These are phyloP conservation scores for Corythornis vintsioides DNA, from an alignment of 2,113 vertebrate genomes.

Conservation along the genomic window DNA sequence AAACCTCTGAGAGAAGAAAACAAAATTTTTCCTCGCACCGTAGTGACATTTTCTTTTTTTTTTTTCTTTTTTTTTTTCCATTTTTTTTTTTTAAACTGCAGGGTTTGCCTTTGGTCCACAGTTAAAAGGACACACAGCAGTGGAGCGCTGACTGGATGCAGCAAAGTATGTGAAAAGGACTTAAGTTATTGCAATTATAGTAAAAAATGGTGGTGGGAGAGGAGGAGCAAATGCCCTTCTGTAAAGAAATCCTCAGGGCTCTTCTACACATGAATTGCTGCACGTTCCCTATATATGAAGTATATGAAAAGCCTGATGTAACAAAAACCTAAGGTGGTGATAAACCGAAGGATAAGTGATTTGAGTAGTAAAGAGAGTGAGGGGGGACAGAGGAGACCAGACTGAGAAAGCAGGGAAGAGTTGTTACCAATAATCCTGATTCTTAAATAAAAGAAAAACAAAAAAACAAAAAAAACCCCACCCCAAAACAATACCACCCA, in stretches of 20 bases:
- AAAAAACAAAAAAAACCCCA: not conserved
- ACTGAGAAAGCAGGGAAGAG: constrained; percentile 56
- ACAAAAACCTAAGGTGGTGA: constrained; percentile 57
- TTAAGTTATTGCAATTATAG: constrained; percentile 84
- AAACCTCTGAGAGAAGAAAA: no score
- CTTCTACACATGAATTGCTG: constrained; percentile 54
- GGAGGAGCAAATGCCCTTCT: constrained; percentile 63
- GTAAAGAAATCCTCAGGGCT: constrained; percentile 67
- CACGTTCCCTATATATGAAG: constrained; percentile 69
- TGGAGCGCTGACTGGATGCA: constrained; percentile 72
- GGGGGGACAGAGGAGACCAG: constrained; percentile 37
- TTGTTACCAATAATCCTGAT: constrained; percentile 77
- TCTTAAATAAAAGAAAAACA: constrained; percentile 39
- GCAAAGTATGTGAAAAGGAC: constrained; percentile 74
- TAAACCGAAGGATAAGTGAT: constrained; percentile 42
- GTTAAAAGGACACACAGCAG: constrained; percentile 80
- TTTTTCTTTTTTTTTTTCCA: not conserved
- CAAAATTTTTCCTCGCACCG: no score
- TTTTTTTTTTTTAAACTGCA: constrained; percentile 60
- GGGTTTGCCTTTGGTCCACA: constrained; percentile 81
- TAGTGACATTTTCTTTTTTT: not conserved
- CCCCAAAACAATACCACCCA: not conserved
- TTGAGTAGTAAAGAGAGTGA: constrained; percentile 62
- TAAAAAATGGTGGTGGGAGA: constrained; percentile 54
- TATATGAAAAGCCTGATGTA: constrained; percentile 73